Evolutionary conservation across 2,888 invertebrate species (phyloP).

Genomic region (Drosophila histrio): DNA sequence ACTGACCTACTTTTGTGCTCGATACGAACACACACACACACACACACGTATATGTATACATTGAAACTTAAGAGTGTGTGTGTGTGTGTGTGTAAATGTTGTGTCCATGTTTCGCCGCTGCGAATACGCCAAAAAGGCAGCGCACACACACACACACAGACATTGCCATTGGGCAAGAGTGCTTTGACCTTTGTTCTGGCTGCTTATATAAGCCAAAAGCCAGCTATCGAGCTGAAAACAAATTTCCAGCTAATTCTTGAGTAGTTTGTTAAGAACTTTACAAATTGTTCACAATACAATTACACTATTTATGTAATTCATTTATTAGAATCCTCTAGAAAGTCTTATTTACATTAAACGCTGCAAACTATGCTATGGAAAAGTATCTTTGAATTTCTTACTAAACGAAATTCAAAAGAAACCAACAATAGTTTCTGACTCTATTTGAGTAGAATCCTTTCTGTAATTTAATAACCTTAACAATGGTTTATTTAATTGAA

Average conservation of each 20-base stretch:
- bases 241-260: slow-evolving; percentile 11
- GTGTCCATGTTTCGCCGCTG: slow-evolving; percentile 38
- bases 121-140: slow-evolving; percentile 47
- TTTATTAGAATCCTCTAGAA: too few species aligned
- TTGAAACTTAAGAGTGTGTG: not conserved
- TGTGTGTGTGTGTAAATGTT: slow-evolving; percentile 15
- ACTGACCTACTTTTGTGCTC: slow-evolving; percentile 74
- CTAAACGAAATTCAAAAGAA: too few species aligned
- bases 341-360: too few species aligned
- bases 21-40: slow-evolving; percentile 45
- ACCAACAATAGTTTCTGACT: too few species aligned
- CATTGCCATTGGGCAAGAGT: slow-evolving; percentile 62
- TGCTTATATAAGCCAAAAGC: slow-evolving; percentile 63
- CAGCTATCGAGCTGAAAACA: slow-evolving; percentile 7
- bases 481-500: not conserved
- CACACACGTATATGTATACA: slow-evolving; percentile 10
- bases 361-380: too few species aligned
- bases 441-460: not conserved
- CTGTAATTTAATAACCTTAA: not conserved
- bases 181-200: slow-evolving; percentile 74
- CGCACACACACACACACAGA: slow-evolving; percentile 23
- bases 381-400: too few species aligned
- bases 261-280: not conserved
- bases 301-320: too few species aligned
- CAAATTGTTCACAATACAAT: too few species aligned